phyloP scores from a whole-genome alignment of 2,113 vertebrate species.

The Menura novaehollandiae region DNA sequence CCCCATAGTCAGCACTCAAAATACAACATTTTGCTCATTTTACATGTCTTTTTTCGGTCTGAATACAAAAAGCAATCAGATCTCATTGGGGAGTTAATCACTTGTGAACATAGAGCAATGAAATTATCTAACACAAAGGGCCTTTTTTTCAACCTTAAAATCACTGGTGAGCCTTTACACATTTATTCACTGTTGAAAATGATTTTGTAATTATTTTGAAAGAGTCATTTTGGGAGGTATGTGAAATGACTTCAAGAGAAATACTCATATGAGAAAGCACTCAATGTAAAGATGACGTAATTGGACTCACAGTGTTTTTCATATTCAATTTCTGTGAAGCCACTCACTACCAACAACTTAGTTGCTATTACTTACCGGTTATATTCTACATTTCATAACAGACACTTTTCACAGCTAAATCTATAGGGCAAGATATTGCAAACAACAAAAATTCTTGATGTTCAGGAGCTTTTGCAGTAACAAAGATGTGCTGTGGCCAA shows the following conservation, averaged over 20 bases:
- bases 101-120: conserved; percentile 49
- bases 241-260: conserved; percentile 41
- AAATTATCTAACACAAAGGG: conserved; percentile 56
- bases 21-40: conserved; percentile 46
- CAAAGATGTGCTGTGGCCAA: background rate
- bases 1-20: conserved; percentile 7
- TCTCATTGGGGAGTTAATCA: conserved; percentile 65
- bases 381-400: background rate
- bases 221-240: conserved; percentile 45
- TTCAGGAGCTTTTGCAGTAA: background rate
- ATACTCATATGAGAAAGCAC: conserved; percentile 13
- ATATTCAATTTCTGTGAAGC: background rate
- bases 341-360: background rate
- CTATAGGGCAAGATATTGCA: background rate
- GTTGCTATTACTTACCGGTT: conserved; percentile 1
- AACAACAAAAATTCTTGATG: background rate
- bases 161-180: conserved; percentile 43
- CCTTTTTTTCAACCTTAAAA: conserved; percentile 31
- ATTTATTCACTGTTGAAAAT: conserved; percentile 55
- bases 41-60: conserved; percentile 3
- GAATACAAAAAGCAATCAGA: conserved; percentile 57
- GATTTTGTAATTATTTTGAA: conserved; percentile 61
- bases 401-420: background rate
- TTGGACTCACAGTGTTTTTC: background rate
- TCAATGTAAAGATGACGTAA: conserved; percentile 39